Base-by-base conservation (phyloP, 2,113 vertebrate species). In the Pygoscelis antarcticus region DNA sequence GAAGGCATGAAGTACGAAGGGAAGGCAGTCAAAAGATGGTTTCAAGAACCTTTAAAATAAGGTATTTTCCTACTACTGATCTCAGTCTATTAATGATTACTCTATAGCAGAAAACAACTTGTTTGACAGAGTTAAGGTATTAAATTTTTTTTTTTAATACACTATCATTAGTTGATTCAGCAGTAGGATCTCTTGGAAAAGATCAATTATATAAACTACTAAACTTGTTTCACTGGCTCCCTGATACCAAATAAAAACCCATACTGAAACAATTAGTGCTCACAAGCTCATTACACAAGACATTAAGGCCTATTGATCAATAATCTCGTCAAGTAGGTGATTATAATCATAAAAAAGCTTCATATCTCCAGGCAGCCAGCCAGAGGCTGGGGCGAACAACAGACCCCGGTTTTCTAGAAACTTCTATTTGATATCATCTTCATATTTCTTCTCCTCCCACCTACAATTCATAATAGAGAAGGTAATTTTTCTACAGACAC, bases 401-500 rank as follows among this genome's bases (percentile, higher is more conserved):
- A 98, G 98, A 32, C 97, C 96, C 44, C 84, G 93, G 77, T 98
- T 97, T 95, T 98, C 98, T 62, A 99, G 97, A 94, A 98, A 98
- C 97, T 97, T 98, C 98, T 98, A 97, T 84, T 98, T 98, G n/a
- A 98, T 93, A 44, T 98, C 97, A 52, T 98, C 92, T 95, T 98
- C 96, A 78, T 98, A 98, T 93, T 98, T 98, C 76, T 98, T 98
- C 61, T 98, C 98, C 54, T 99, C 98, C 98, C 98, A 98, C 98
- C 98, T 2, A 90, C 66, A 70, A 36, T 4, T 71, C 83, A 36
- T 65, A 95, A 84, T 17, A 70, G 70, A 78, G 66, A 58, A 76
- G 52, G 57, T 7, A 95, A 95, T 72, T 38, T 77, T 93, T 75
- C 44, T 49, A n/a, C 71, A 92, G 42, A 18, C 22, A 46, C 55